phyloP scores from a whole-genome alignment of 2,888 invertebrate genomes.

The Chloromyia formosa region DNA sequence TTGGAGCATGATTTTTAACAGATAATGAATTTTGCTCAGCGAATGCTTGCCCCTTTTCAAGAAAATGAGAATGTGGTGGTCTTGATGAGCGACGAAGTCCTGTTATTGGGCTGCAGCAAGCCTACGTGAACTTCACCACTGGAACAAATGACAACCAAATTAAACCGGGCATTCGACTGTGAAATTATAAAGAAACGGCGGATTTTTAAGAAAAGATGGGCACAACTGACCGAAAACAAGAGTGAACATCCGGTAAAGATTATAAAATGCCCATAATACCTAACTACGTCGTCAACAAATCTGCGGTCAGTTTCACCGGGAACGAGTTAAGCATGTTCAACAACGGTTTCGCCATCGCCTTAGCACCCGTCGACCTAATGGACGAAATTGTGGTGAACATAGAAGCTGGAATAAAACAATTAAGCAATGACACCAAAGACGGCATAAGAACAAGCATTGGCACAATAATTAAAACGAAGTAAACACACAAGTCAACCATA shows the following conservation, averaged over 20 bases:
- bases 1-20: too few relatives aligned
- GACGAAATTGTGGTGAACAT: background rate
- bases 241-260: background rate
- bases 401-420: too few relatives aligned
- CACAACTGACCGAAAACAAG: background rate
- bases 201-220: too few relatives aligned
- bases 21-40: too few relatives aligned
- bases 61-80: too few relatives aligned
- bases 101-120: too few relatives aligned
- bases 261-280: background rate
- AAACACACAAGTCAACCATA: background rate
- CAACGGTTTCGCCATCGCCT: background rate
- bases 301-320: background rate
- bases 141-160: background rate
- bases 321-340: background rate
- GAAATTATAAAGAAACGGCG: background rate
- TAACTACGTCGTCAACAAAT: background rate
- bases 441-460: background rate
- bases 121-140: too few relatives aligned
- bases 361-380: background rate
- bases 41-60: too few relatives aligned
- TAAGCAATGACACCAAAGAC: background rate
- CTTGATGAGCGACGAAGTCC: too few relatives aligned
- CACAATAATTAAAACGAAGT: background rate
- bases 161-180: background rate